Evolutionary conservation across 1,140 invertebrate species (phyloP).

Genomic region (Brachionus plicatilis): DNA sequence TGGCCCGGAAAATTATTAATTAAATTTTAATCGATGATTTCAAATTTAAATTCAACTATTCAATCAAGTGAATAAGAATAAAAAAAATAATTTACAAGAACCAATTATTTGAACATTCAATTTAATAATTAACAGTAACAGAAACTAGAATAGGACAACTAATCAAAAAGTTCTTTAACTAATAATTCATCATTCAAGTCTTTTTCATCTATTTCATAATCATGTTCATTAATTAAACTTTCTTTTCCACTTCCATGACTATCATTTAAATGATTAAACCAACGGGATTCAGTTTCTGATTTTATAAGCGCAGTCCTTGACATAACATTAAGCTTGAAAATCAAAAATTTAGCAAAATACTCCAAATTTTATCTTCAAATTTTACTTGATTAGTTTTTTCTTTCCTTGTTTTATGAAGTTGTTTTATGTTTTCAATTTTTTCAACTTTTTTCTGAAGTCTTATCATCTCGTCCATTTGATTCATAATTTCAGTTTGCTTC

Average conservation of each 20-base stretch:
- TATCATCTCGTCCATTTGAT: slow-evolving; percentile 1
- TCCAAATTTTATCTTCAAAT: neutral
- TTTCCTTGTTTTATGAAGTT: slow-evolving; percentile 25
- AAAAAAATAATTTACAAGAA: too few species aligned
- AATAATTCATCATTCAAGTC: slow-evolving; percentile 10
- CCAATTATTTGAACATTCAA: too few species aligned
- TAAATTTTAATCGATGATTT: too few species aligned
- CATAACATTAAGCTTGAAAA: neutral
- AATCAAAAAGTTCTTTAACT: slow-evolving; percentile 8
- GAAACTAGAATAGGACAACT: neutral
- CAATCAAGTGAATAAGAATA: too few species aligned
- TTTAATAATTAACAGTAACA: too few species aligned
- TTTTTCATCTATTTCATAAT: slow-evolving; percentile 17
- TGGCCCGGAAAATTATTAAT: too few species aligned
- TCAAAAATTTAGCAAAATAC: neutral
- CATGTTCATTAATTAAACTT: slow-evolving; percentile 13
- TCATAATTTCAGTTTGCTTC: neutral
- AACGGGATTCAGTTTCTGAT: slow-evolving; percentile 28
- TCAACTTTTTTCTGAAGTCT: slow-evolving; percentile 4
- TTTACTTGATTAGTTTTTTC: slow-evolving; percentile 33
- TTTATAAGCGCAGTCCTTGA: slow-evolving; percentile 6
- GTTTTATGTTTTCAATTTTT: slow-evolving; percentile 38
- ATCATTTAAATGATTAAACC: slow-evolving; percentile 14
- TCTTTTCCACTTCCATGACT: neutral
- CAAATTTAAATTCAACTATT: too few species aligned